Evolutionary conservation across 2,888 invertebrate species (phyloP).

Genomic region (Pachydiplax longipennis): DNA sequence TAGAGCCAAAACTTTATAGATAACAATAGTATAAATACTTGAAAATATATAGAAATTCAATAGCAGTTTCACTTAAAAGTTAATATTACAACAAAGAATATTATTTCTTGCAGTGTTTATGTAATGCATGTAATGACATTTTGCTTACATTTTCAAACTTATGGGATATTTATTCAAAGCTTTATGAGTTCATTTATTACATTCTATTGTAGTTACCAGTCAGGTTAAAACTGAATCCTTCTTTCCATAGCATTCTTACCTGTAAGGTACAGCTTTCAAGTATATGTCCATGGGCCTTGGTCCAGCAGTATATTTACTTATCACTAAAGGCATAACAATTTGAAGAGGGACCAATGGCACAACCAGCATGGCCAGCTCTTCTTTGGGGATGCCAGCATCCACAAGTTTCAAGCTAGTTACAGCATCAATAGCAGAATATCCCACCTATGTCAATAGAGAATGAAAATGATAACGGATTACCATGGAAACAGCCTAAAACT

Average conservation of each 20-base stretch:
- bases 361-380: slow-evolving; percentile 89
- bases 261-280: slow-evolving; percentile 85
- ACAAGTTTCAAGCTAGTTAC: slow-evolving; percentile 94
- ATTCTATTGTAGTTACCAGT: too few relatives aligned
- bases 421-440: slow-evolving; percentile 94
- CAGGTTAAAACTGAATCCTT: too few relatives aligned
- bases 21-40: too few relatives aligned
- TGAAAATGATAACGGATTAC: neutral
- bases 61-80: too few relatives aligned
- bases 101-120: too few relatives aligned
- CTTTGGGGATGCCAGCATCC: slow-evolving; percentile 95
- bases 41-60: too few relatives aligned
- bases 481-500: too few relatives aligned
- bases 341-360: slow-evolving; percentile 95
- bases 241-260: slow-evolving; percentile 58
- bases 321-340: slow-evolving; percentile 87
- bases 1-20: too few relatives aligned
- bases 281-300: slow-evolving; percentile 89
- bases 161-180: neutral
- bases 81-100: too few relatives aligned
- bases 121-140: too few relatives aligned
- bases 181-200: neutral
- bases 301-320: slow-evolving; percentile 84
- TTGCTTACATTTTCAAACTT: too few relatives aligned
- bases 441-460: slow-evolving; percentile 69